Percentiles rank a stretch among this genome's conserved stretches.
phyloP scores from a whole-genome alignment of 2,797 vertebrate species.

The Pantherophis vulpinus region DNA sequence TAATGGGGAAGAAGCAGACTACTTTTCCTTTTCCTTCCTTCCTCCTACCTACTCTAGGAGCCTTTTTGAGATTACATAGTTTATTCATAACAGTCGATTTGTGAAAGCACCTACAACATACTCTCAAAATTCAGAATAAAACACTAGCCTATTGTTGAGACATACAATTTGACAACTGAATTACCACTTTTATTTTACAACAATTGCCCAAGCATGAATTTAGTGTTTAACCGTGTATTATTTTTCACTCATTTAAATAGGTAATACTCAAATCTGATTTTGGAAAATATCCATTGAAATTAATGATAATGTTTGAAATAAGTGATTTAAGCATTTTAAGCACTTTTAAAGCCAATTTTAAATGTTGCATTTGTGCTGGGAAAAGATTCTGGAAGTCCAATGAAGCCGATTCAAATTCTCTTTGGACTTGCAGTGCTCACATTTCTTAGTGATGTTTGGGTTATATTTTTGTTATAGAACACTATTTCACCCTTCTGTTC shows the following conservation, averaged over 20 bases:
- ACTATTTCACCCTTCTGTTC: constrained; percentile 48
- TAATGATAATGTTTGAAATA: background rate
- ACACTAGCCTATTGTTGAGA: background rate
- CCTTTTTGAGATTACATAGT: background rate
- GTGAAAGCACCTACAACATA: background rate
- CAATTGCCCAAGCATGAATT: background rate
- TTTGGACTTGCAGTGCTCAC: constrained; percentile 17
- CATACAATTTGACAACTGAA: background rate
- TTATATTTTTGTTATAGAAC: constrained; percentile 44
- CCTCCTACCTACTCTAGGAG: background rate
- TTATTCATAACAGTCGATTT: background rate
- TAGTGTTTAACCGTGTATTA: constrained; percentile 9
- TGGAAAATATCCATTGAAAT: background rate
- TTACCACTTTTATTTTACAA: constrained; percentile 10
- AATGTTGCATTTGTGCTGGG: constrained; percentile 1
- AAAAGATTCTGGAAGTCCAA: constrained; percentile 31
- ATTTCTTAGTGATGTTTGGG: constrained; percentile 39
- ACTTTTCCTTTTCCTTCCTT: background rate
- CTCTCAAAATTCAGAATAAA: background rate
- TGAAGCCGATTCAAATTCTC: constrained; percentile 32
- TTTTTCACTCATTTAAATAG: constrained; percentile 22
- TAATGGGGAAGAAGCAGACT: background rate
- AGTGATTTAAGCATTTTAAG: background rate
- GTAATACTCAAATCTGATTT: background rate
- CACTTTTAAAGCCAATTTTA: background rate